Evolutionary conservation across 2,888 invertebrate species (phyloP).

Genomic region (Tigriopus californicus): DNA sequence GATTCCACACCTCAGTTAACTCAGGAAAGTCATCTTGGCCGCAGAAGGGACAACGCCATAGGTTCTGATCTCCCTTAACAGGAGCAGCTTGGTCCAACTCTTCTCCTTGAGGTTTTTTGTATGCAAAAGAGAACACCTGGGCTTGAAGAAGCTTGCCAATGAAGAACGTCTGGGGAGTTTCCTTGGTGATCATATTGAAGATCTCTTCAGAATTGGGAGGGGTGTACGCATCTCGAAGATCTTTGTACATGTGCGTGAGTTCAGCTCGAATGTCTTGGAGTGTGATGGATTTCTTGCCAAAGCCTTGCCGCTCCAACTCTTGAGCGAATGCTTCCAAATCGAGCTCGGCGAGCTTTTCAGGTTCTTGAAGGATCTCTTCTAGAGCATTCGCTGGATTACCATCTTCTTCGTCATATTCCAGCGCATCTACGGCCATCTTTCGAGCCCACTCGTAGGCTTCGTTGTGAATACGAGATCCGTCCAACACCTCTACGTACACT

Average conservation of each 20-base stretch:
- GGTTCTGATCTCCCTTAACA: constrained; percentile 72
- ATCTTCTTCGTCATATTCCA: constrained; percentile 64
- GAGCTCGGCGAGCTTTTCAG: constrained; percentile 46
- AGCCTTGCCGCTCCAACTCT: constrained; percentile 68
- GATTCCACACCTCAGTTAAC: constrained; percentile 92
- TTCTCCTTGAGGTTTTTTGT: constrained; percentile 73
- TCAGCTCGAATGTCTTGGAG: constrained; percentile 92
- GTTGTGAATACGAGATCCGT: constrained; percentile 93
- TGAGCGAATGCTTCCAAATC: constrained; percentile 97
- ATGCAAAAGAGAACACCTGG: constrained; percentile 56
- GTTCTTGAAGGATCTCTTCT: constrained; percentile 77
- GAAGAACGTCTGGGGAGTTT: constrained; percentile 80
- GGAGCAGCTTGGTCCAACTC: constrained; percentile 91
- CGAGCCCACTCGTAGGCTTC: constrained; percentile 99
- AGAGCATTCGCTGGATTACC: constrained; percentile 82
- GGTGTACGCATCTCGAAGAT: constrained; percentile 55
- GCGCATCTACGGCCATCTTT: constrained; percentile 98
- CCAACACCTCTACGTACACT: constrained; percentile 59
- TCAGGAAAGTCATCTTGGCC: constrained; percentile 88
- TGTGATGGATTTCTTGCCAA: constrained; percentile 50
- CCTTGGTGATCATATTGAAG: constrained; percentile 89
- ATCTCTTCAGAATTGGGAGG: constrained; percentile 66
- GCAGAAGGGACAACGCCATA: constrained; percentile 97
- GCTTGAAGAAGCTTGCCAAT: constrained; percentile 71
- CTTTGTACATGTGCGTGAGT: constrained; percentile 79